Base-by-base conservation (phyloP, 2,113 vertebrate species). In the Microcebus tavaratra region DNA sequence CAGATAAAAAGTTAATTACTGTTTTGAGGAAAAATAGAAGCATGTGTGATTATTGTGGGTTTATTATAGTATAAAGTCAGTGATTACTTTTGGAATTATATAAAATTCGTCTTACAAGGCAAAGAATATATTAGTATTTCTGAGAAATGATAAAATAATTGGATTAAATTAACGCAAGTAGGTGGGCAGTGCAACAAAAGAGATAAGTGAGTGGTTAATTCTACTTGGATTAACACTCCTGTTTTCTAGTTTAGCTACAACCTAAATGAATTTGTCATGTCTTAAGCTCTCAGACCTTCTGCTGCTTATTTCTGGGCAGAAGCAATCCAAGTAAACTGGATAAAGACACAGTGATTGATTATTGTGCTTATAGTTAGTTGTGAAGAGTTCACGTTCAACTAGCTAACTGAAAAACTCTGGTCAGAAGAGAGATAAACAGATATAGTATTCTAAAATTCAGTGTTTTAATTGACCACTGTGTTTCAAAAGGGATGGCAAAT, bases 1-100 rank as follows among this genome's bases (percentile, higher is more conserved):
- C 45, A 97, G 80, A 70, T 91, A 76, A 93, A 97, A 95, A 70
- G 79, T 94, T 89, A 85, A 63, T 96, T 96, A 73, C 50, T 86
- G 13, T 94, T 88, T 95, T 75, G 39, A 96, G 39, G 70, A 55
- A 70, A 89, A 87, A 76, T 59, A 88, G 61, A 86, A 63, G 13
- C 14, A 31, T 76, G 45, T 90, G 91, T 95, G 85, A 42, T 88
- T 96, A 39, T 91, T 94, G 42, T 94, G 53, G 18, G 20, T 65
- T 91, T 80, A 57, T 89, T 95, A 79, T 72, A 70, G 3, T 70
- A 11, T 82, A 70, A 21, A 48, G 27, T 82, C 81, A 88, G 0
- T 94, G 53, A 48, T 96, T 95, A 91, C 36, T 92, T 92, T 90
- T 86, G 63, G 42, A 83, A 57, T 92, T 93, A 68, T 83, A 21